Evolutionary conservation across 2,113 vertebrate genomes (phyloP).

Genomic region (Oryzias celebensis): DNA sequence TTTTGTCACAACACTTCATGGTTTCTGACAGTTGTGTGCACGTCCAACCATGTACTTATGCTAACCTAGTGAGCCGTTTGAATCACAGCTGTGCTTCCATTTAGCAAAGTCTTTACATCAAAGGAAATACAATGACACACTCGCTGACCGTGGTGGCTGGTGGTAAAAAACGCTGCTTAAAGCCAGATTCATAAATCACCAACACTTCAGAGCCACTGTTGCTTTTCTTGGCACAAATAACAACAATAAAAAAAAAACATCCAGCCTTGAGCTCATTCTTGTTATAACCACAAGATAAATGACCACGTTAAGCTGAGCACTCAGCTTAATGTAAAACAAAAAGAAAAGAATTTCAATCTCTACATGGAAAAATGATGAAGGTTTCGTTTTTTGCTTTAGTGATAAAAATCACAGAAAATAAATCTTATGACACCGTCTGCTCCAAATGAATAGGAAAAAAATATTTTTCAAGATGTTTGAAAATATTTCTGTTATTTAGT

Average conservation of each 20-base stretch:
- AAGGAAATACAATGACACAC: conserved; percentile 6
- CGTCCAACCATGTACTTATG: conserved; percentile 30
- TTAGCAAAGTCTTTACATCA: conserved; percentile 12
- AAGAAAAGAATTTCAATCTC: not conserved
- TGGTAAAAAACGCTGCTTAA: not conserved
- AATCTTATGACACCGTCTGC: no score
- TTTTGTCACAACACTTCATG: conserved; percentile 11
- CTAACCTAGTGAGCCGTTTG: not conserved
- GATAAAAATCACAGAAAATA: no score
- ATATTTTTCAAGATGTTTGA: no score
- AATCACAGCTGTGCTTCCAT: conserved; percentile 30
- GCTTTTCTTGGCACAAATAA: no score
- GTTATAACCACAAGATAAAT: not conserved
- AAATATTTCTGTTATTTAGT: no score
- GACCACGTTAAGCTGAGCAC: not conserved
- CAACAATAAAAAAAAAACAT: not conserved
- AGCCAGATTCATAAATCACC: not conserved
- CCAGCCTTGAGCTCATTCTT: not conserved
- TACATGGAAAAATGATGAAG: no score
- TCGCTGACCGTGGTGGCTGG: not conserved
- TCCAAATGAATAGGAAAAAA: no score
- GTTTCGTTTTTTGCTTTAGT: no score
- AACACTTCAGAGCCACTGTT: not conserved
- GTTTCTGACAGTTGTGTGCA: conserved; percentile 7
- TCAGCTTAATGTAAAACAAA: not conserved